Evolutionary conservation across 2,113 vertebrate genomes (phyloP), one percentile per base, ranked within the genome.

Genomic region (Zapornia atra): DNA sequence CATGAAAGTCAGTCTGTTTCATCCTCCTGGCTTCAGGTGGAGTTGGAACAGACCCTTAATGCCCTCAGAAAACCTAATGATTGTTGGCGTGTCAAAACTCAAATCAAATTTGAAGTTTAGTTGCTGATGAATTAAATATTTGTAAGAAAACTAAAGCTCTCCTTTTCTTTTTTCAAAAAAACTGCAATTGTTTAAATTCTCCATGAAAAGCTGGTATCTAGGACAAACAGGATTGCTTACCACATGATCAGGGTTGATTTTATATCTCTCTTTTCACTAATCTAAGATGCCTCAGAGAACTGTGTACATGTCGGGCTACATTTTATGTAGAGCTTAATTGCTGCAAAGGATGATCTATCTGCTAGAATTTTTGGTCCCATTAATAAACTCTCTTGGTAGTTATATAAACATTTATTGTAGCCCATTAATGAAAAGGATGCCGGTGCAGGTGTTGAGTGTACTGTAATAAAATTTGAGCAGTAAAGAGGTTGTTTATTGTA

Each of bases 361-460:
- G 79, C 31, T 75, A 92, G 70, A 88, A 60, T 42, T 96, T 92
- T 94, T 96, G 18, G 88, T 95, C 88, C 24, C n/a, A 56, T 93
- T 76, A 72, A 81, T 81, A 91, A 94, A 94, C 33, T 89, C 82
- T 97, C 92, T 69, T 96, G 60, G 66, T 92, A 87, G 60, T 90
- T 96, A 80, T 88, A 95, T 93, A 93, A 97, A 88, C 69, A 89
- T 94, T 96, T 97, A 92, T 82, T 70, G 71, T 92, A 94, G 56
- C 65, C 93, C 64, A 70, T 95, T 94, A 96, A 86, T 79, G 73
- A 86, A 89, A 90, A 95, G 80, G 80, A 8, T 81, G 44, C 76
- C 94, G 29, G 38, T 90, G n/a, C 89, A 96, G 97, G 95, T 88
- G 93, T 38, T 95, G 91, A 96, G 72, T 81, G 89, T 84, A 48